Conservation (phyloP, 1,140 invertebrate species). For the Carcinoscorpius rotundicauda region DNA sequence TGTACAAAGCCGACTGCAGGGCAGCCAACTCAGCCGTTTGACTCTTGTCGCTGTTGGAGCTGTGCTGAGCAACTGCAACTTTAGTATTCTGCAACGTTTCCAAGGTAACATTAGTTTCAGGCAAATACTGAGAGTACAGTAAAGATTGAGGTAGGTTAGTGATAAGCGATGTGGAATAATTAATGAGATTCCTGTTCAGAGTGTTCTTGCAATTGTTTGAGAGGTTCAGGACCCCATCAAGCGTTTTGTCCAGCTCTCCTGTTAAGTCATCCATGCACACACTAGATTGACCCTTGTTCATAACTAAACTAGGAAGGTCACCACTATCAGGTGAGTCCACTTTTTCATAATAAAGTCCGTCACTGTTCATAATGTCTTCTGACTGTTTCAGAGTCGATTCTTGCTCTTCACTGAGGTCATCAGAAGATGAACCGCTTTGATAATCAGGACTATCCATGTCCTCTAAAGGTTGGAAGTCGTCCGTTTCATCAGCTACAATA, state of each 20-base stretch:
- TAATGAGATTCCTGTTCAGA: background rate
- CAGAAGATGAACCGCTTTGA: slow-evolving; percentile 12
- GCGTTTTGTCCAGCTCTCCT: background rate
- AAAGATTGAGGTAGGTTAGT: background rate
- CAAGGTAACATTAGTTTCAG: slow-evolving; percentile 56
- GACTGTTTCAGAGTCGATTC: background rate
- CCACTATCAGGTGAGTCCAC: background rate
- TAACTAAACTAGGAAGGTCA: background rate
- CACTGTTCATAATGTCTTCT: no score
- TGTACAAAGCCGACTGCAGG: slow-evolving; percentile 77
- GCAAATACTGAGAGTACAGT: slow-evolving; percentile 10
- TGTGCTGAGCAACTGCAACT: slow-evolving; percentile 77
- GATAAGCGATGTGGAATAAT: background rate
- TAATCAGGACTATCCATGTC: background rate
- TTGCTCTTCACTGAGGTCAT: slow-evolving; percentile 10
- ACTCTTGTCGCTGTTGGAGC: slow-evolving; percentile 46
- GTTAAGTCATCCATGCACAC: background rate
- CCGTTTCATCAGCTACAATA: no score
- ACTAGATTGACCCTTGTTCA: background rate
- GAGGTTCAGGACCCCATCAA: background rate
- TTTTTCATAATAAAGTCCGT: no score
- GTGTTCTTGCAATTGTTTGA: background rate
- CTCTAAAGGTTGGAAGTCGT: no score
- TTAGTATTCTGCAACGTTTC: slow-evolving; percentile 87
- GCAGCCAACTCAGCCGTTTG: slow-evolving; percentile 75